Base-by-base conservation (phyloP, 2,888 invertebrate species). In the Galeruca laticollis region DNA sequence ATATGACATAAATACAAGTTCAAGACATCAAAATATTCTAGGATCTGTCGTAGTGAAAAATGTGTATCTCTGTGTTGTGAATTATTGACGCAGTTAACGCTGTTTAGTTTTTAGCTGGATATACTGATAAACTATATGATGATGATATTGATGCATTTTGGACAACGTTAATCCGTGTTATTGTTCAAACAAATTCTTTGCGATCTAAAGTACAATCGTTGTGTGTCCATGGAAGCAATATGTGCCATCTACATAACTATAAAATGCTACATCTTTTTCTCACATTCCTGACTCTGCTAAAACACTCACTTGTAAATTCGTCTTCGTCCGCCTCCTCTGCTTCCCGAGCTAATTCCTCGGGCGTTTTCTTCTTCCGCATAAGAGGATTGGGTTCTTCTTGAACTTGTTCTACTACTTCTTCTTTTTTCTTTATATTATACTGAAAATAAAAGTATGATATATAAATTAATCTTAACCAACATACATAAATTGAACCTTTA, bases 341-440 rank as follows among this genome's bases (percentile, higher is more conserved):
- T 86, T 99, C 99, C 56, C 96, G 94, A 70, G 98, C 98, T 82
- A 99, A 87, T 85, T 98, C 98, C 86, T 98, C 98, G 0, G 98
- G 98, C 72, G 98, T 98, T 87, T 99, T 99, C 90, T 98, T 98
- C 90, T 97, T 97, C 86, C 98, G 93, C 93, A 98, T 98, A 82
- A 98, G 89, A 66, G 96, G 96, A 87, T 96, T 96, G 82, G 94
- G 95, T 77, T 95, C 95, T 87, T 95, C 95, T 81, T 91, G 91
- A 75, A 92, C 93, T 84, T 92, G 91, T 82, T 92, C 91, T 82
- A 94, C 94, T 82, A 94, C 93, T 80, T 95, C 90, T 86, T 97
- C 97, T 85, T 98, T 97, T 86, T 96, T 96, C 90, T 99, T 99
- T 88, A 99, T 97, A 88, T 98, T 98, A 88, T 99, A 99, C 98